Evolutionary conservation across 2,797 vertebrate genomes (phyloP).

Genomic region (Eulemur rubriventer): DNA sequence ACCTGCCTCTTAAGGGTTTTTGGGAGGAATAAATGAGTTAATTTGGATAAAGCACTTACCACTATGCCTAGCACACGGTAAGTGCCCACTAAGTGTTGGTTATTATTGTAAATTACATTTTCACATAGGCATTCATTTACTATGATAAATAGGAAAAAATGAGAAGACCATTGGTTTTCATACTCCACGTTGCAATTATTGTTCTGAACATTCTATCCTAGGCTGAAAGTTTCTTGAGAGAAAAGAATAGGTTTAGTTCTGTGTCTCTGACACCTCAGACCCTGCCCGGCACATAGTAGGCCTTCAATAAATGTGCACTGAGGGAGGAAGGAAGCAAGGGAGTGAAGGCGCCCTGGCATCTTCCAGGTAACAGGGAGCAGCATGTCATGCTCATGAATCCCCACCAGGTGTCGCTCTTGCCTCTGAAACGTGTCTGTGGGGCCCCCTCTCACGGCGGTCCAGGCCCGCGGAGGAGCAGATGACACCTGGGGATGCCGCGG

Average conservation of each 20-base stretch:
- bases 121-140: neutral
- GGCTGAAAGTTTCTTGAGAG: neutral
- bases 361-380: neutral
- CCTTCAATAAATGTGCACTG: accelerated
- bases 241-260: neutral
- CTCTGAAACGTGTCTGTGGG: neutral
- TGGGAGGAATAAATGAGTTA: neutral
- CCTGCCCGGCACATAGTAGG: neutral
- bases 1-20: neutral
- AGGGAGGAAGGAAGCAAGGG: neutral
- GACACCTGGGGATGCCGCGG: neutral
- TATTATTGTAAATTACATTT: neutral
- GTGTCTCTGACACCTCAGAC: neutral
- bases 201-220: neutral
- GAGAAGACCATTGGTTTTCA: neutral
- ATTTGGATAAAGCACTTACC: neutral
- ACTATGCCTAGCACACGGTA: accelerated
- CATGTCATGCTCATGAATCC: accelerated
- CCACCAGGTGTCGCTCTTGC: slow-evolving; percentile 53
- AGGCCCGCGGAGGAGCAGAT: accelerated
- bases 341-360: accelerated
- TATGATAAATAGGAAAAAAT: neutral
- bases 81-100: neutral
- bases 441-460: accelerated
- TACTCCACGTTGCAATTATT: neutral